These are phyloP conservation scores for Scaptomyza tumidula DNA, from an alignment of 2,888 invertebrate genomes.

Conservation along the genomic window DNA sequence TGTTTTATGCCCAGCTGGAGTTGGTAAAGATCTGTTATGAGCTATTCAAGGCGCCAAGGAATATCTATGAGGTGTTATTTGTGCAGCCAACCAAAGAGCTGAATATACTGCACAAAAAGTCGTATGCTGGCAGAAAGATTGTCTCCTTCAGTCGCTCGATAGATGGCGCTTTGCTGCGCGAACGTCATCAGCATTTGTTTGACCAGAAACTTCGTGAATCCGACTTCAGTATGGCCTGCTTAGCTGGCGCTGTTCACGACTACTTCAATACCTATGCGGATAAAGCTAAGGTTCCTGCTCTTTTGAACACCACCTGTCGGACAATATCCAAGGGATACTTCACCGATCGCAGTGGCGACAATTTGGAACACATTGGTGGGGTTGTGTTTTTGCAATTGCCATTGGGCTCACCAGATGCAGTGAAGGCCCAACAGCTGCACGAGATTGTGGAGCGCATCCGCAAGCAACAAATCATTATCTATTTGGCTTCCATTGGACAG, in stretches of 20 bases:
- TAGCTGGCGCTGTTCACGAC: slow-evolving; percentile 81
- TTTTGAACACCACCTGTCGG: slow-evolving; percentile 82
- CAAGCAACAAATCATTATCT: slow-evolving; percentile 82
- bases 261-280: slow-evolving; percentile 76
- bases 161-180: slow-evolving; percentile 80
- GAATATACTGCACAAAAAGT: slow-evolving; percentile 82
- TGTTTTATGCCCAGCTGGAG: slow-evolving; percentile 82
- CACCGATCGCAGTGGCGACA: slow-evolving; percentile 77
- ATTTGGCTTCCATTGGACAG: slow-evolving; percentile 83
- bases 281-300: slow-evolving; percentile 66
- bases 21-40: slow-evolving; percentile 79
- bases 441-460: slow-evolving; percentile 79
- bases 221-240: slow-evolving; percentile 81
- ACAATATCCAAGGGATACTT: slow-evolving; percentile 83
- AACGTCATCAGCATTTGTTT: slow-evolving; percentile 71
- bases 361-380: slow-evolving; percentile 81
- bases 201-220: slow-evolving; percentile 77
- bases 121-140: slow-evolving; percentile 83
- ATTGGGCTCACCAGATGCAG: slow-evolving; percentile 67
- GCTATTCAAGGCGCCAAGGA: slow-evolving; percentile 82
- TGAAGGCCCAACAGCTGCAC: slow-evolving; percentile 77
- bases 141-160: slow-evolving; percentile 83
- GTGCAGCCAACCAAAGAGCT: slow-evolving; percentile 78
- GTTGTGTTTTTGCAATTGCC: slow-evolving; percentile 83
- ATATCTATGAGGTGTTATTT: slow-evolving; percentile 83